Percentiles rank a stretch among this genome's conserved stretches.
Evolutionary conservation across 2,888 invertebrate species (phyloP).

Genomic region (Pheosia gnoma): DNA sequence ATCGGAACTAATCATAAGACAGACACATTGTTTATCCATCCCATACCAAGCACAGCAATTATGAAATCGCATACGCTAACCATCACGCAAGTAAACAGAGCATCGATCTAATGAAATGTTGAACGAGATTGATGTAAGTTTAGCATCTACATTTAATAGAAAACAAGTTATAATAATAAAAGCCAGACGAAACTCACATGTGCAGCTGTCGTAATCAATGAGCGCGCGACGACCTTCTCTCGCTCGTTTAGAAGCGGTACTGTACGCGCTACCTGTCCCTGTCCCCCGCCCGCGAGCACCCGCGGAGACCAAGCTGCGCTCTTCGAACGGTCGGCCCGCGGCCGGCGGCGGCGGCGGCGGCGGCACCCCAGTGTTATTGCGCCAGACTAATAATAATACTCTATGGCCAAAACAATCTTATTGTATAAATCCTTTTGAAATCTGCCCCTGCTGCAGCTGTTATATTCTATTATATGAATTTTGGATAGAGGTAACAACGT

Average conservation of each 20-base stretch:
- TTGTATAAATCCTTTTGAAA: not conserved
- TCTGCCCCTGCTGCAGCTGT: not conserved
- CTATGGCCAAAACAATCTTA: not conserved
- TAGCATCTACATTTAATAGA: not conserved
- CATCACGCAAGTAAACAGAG: not conserved
- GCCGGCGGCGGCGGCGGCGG: not conserved
- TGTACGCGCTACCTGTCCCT: conserved; percentile 1
- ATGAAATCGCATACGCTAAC: not conserved
- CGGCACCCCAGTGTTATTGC: not conserved
- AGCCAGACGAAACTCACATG: conserved; percentile 1
- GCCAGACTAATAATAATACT: not conserved
- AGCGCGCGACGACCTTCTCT: not conserved
- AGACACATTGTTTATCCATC: not conserved
- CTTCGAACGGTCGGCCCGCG: too few relatives aligned
- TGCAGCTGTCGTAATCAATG: not conserved
- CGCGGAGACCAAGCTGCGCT: not conserved
- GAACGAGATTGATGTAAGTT: too few relatives aligned
- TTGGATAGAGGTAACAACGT: too few relatives aligned
- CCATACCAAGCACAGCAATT: not conserved
- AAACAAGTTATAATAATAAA: not conserved
- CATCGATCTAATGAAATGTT: too few relatives aligned
- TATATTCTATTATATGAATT: too few relatives aligned
- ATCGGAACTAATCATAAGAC: not conserved
- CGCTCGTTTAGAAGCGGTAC: not conserved
- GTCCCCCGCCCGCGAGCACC: not conserved